Conservation (phyloP, 2,888 invertebrate genomes). For the Oligia latruncula region DNA sequence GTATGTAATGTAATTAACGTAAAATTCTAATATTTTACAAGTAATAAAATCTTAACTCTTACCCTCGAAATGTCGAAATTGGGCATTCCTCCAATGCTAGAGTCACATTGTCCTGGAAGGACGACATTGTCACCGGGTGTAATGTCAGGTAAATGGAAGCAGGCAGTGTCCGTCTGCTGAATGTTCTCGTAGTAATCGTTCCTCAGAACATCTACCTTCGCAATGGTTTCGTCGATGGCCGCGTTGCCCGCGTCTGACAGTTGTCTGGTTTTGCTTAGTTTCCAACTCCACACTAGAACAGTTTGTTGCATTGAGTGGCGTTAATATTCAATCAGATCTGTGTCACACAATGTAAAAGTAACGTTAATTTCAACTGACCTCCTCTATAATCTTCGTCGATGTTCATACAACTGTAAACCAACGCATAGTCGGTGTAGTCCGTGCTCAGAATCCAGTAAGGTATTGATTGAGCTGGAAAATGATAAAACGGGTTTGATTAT, state of each 20-base stretch:
- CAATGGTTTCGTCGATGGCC: slow-evolving; percentile 72
- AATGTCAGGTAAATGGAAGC: slow-evolving; percentile 78
- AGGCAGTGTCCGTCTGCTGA: slow-evolving; percentile 73
- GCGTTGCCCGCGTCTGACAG: slow-evolving; percentile 64
- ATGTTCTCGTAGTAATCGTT: slow-evolving; percentile 74
- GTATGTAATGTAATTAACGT: neutral
- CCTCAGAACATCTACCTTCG: slow-evolving; percentile 71
- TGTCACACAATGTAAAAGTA: no score
- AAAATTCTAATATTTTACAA: neutral
- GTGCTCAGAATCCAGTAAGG: slow-evolving; percentile 84
- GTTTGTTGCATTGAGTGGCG: neutral
- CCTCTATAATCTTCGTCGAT: slow-evolving; percentile 65
- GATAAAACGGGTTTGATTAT: neutral
- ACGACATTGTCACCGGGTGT: slow-evolving; percentile 71
- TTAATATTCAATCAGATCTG: neutral
- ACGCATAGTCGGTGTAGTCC: slow-evolving; percentile 90
- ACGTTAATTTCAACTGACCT: slow-evolving; percentile 65
- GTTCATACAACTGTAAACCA: slow-evolving; percentile 91
- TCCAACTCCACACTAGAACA: slow-evolving; percentile 75
- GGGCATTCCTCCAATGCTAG: slow-evolving; percentile 70
- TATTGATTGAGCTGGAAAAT: slow-evolving; percentile 69
- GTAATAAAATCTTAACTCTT: slow-evolving; percentile 20
- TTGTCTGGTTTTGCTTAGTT: slow-evolving; percentile 75
- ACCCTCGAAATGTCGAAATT: slow-evolving; percentile 69
- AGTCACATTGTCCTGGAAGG: slow-evolving; percentile 78